Conservation (phyloP, 2,888 invertebrate genomes). For the Silvanus unidentatus region DNA sequence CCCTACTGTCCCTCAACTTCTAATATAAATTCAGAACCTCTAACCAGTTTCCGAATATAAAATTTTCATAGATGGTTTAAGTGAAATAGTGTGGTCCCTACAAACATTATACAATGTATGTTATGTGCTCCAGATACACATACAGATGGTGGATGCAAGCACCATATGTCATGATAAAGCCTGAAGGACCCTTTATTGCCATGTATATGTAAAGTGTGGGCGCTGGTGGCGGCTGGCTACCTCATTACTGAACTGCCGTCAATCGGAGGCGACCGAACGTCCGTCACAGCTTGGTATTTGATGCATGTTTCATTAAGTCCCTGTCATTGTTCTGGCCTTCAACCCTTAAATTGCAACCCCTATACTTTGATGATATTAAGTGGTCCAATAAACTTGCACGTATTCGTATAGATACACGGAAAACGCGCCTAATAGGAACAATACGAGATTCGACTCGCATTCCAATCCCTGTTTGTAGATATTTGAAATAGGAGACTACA, state of each 20-base stretch:
- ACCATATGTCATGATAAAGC: constrained; percentile 4
- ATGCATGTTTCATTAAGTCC: constrained; percentile 24
- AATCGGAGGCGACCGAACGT: constrained; percentile 18
- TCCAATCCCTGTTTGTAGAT: too few relatives aligned
- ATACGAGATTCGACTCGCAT: too few relatives aligned
- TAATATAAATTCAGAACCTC: too few relatives aligned
- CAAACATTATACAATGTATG: too few relatives aligned
- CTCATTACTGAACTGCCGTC: constrained; percentile 15
- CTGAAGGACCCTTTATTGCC: constrained; percentile 2
- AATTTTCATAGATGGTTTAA: too few relatives aligned
- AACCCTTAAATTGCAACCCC: constrained; percentile 3
- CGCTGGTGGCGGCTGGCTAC: constrained; percentile 13
- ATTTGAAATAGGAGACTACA: too few relatives aligned
- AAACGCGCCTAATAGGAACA: too few relatives aligned
- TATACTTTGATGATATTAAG: constrained; percentile 9
- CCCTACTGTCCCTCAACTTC: too few relatives aligned
- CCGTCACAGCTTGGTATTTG: constrained; percentile 22
- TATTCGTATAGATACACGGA: constrained; percentile 4
- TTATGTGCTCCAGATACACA: too few relatives aligned
- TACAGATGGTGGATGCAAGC: not conserved
- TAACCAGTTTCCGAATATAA: too few relatives aligned
- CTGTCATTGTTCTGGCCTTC: constrained; percentile 15
- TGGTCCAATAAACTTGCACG: constrained; percentile 12
- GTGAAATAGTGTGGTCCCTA: too few relatives aligned
- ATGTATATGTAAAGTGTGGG: not conserved